Percentiles rank a stretch among this genome's conserved stretches.
Evolutionary conservation across 1,140 invertebrate species (phyloP).

Genomic region (Atopsyche davidsoni): DNA sequence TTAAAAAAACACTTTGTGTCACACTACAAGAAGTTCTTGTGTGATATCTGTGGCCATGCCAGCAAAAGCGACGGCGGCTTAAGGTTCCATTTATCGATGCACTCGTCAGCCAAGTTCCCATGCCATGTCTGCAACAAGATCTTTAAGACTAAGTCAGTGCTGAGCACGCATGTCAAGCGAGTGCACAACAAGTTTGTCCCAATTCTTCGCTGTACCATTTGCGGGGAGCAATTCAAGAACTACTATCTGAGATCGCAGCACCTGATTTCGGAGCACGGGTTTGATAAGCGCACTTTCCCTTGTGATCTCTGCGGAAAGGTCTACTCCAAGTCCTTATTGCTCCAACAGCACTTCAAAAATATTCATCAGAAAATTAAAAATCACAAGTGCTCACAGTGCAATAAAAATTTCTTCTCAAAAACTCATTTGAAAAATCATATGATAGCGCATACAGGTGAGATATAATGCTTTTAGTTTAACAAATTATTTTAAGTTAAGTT

Average conservation of each 20-base stretch:
- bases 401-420: too few relatives aligned
- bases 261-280: too few relatives aligned
- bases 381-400: slow-evolving; percentile 1
- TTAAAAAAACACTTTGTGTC: slow-evolving; percentile 2
- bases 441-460: too few relatives aligned
- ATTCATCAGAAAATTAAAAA: background rate
- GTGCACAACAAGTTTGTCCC: slow-evolving; percentile 9
- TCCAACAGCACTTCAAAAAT: background rate
- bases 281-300: too few relatives aligned
- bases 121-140: slow-evolving; percentile 14
- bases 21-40: slow-evolving; percentile 11
- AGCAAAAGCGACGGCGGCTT: background rate
- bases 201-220: background rate
- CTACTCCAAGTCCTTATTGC: background rate
- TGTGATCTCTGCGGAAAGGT: slow-evolving; percentile 3
- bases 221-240: background rate
- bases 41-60: slow-evolving; percentile 9
- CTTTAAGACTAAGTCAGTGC: background rate
- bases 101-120: background rate
- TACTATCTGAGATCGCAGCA: too few relatives aligned
- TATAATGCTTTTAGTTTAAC: too few relatives aligned
- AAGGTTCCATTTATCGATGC: background rate
- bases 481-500: too few relatives aligned
- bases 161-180: slow-evolving; percentile 6
- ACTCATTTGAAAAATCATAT: too few relatives aligned